These are phyloP conservation scores for Aurelia aurita complex sp. Pacific DNA, from an alignment of 30 jellyfish, hydroid and myxozoan species.

Conservation along the genomic window DNA sequence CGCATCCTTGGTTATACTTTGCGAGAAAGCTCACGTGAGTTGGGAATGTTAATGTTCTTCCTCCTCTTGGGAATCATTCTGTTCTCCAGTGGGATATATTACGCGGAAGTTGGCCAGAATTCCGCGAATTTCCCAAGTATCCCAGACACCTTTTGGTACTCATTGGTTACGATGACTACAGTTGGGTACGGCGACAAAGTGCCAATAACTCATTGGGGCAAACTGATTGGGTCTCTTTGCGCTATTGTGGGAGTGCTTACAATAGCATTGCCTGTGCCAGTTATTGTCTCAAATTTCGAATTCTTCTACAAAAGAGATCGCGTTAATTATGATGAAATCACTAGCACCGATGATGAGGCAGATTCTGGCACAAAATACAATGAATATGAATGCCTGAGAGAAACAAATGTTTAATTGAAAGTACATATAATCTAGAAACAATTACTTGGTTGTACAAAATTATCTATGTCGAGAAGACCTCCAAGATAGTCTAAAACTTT, in stretches of 20 bases:
- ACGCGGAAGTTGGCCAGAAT: constrained; percentile 89
- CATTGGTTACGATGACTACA: constrained; percentile 96
- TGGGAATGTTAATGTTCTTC: constrained; percentile 93
- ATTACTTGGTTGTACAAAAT: no score
- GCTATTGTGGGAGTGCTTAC: constrained; percentile 95
- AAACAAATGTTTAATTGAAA: constrained; percentile 38
- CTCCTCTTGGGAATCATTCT: constrained; percentile 83
- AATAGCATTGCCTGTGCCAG: constrained; percentile 95
- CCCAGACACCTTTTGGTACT: constrained; percentile 90
- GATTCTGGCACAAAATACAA: not conserved
- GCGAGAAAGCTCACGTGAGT: constrained; percentile 88
- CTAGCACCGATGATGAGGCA: constrained; percentile 8
- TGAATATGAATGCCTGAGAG: constrained; percentile 28
- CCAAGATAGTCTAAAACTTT: no score
- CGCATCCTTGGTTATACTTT: constrained; percentile 94
- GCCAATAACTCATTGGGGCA: constrained; percentile 84
- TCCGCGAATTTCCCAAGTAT: constrained; percentile 75
- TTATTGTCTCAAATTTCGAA: constrained; percentile 93
- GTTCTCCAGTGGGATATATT: constrained; percentile 93
- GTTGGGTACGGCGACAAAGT: constrained; percentile 97
- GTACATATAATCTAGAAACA: no score
- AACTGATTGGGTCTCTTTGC: constrained; percentile 91
- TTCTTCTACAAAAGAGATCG: constrained; percentile 92
- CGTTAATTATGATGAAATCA: constrained; percentile 34
- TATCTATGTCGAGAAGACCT: no score